A percentile compares a stretch with the other conserved stretches of the same genome.
Conservation (phyloP, 2,797 vertebrate species). For the Lacerta agilis region DNA sequence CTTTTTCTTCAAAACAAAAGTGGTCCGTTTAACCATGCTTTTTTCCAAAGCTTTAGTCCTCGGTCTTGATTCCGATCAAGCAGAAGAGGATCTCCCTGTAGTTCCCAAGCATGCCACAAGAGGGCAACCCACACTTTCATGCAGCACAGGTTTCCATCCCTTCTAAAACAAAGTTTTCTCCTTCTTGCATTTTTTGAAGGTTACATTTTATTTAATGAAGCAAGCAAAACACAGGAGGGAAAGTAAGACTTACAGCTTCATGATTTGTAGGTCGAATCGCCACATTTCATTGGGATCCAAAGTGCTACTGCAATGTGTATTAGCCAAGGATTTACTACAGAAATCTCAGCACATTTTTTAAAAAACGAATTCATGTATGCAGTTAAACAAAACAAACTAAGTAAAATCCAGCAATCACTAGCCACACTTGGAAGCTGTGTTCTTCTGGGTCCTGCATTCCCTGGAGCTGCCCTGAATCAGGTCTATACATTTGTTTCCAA, state of each 20-base stretch:
- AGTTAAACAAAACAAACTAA: not conserved
- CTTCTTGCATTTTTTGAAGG: not conserved
- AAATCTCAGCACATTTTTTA: not conserved
- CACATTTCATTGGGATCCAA: not conserved
- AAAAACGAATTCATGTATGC: not conserved
- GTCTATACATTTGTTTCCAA: too few relatives aligned
- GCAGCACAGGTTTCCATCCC: not conserved
- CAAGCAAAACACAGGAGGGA: not conserved
- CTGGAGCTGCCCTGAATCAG: too few relatives aligned
- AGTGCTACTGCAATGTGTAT: not conserved
- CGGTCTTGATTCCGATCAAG: not conserved
- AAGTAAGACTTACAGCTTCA: not conserved
- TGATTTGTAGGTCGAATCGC: not conserved
- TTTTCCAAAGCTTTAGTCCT: not conserved
- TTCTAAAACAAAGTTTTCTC: not conserved
- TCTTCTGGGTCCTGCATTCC: not conserved
- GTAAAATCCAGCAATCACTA: not conserved
- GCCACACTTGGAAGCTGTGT: not conserved
- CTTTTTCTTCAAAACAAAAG: not conserved
- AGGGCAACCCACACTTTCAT: conserved; percentile 70
- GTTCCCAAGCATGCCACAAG: conserved; percentile 68
- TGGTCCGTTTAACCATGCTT: not conserved
- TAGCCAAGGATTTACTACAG: not conserved
- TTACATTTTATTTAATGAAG: not conserved
- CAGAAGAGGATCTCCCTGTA: conserved; percentile 27